Evolutionary conservation across 92 coral and sea anemone genomes (phyloP), one percentile per base, ranked within the genome.

Genomic region (Phenganax stokvisi): DNA sequence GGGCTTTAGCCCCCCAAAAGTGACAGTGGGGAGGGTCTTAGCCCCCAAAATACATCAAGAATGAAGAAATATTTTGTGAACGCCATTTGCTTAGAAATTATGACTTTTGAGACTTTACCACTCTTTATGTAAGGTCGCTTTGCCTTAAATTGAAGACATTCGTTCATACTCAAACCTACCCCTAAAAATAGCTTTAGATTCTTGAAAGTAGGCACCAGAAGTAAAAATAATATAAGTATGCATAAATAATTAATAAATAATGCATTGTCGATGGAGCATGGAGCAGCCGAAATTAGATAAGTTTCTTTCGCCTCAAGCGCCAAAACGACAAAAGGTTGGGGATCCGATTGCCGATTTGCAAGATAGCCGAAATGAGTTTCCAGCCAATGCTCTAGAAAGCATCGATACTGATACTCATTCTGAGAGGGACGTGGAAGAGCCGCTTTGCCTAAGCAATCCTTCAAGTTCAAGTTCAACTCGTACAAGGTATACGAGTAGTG

Each of bases 231-330:
- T 37, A 1, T 1, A 37, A 4, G 4, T 1, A 37, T 37, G 47
- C 47, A 37, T 37, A 4, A 37, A 37, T 37, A 37, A 37, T 37
- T 37, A 1, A 37, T 37, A 37, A 37, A 37, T 37, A 37, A 37
- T 37, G 47, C 47, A 37, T 37, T 37, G 25, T 12, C 25, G 25
- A 20, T 59, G 65, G 25, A 12, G 16, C 15, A 67, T 67, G 73
- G 73, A 20, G 37, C 73, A 67, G 73, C 8, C 73, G 1, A 67
- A 67, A 28, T 37, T 67, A 67, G 73, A 67, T 28, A 67, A 27
- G 12, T 67, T 67, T 27, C 30, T 67, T 15, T 16, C 73, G 17
- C 73, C 28, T 16, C 37, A 11, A 67, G 73, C 73, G 3, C 73
- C 73, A 3, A 67, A 67, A 28, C 73, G 73, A 67, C 17, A 67